A percentile compares a stretch with the other conserved stretches of the same genome.
These are phyloP conservation scores for Echinarachnius parma DNA, from an alignment of 53 echinoderm and acorn worm species.

Conservation along the genomic window DNA sequence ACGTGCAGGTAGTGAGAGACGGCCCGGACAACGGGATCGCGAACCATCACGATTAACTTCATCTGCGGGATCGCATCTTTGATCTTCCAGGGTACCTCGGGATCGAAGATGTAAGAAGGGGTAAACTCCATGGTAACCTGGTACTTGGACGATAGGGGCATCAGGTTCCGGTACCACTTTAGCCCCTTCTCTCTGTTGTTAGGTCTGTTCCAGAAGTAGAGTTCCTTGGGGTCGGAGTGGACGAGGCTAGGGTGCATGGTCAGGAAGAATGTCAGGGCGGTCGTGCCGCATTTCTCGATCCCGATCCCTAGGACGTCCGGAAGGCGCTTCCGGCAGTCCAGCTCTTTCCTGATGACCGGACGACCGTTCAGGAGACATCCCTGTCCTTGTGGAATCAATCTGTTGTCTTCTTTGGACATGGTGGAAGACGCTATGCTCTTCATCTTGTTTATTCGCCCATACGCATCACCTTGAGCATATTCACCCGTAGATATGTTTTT, in stretches of 20 bases:
- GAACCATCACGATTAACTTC: constrained; percentile 75
- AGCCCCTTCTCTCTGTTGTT: constrained; percentile 57
- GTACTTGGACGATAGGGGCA: constrained; percentile 66
- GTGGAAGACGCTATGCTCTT: no score
- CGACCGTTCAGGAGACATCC: no score
- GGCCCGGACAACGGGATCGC: constrained; percentile 75
- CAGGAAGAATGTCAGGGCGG: constrained; percentile 80
- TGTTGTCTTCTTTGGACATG: no score
- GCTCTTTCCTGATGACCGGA: no score
- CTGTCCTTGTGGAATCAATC: no score
- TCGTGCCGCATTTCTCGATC: constrained; percentile 84
- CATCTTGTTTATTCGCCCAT: no score
- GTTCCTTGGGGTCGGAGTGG: constrained; percentile 65
- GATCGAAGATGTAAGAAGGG: constrained; percentile 72
- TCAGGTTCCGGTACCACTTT: constrained; percentile 74
- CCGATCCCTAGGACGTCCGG: constrained; percentile 87
- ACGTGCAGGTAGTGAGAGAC: constrained; percentile 73
- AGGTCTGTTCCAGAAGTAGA: constrained; percentile 64
- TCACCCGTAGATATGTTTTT: no score
- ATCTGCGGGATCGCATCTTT: constrained; percentile 49
- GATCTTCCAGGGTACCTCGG: constrained; percentile 52
- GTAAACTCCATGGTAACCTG: constrained; percentile 88
- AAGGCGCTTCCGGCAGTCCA: constrained; percentile 45
- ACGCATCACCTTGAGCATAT: no score
- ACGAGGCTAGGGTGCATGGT: constrained; percentile 74